Conservation (phyloP, 2,113 vertebrate species). For the Chionomys nivalis region DNA sequence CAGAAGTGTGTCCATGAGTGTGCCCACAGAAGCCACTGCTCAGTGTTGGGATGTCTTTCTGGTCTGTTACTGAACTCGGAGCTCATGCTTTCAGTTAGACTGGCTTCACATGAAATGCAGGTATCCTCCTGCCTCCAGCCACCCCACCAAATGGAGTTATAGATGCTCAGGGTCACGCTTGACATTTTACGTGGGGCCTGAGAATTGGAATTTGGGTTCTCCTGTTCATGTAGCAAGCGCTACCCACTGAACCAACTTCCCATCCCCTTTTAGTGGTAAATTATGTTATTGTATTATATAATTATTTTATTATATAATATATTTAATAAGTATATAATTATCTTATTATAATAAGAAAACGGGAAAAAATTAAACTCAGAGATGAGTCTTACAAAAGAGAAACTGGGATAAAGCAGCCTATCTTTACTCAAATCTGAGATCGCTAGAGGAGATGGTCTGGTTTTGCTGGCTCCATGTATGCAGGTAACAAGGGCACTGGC, state of each 20-base stretch:
- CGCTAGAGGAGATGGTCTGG: not conserved
- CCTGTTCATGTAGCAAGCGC: not conserved
- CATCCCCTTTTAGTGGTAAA: not conserved
- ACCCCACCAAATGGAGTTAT: not conserved
- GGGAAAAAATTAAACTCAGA: not conserved
- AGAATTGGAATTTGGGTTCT: too few species aligned
- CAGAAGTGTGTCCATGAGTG: not conserved
- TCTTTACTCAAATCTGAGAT: not conserved
- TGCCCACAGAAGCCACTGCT: not conserved
- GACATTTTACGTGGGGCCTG: not conserved
- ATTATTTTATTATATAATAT: too few species aligned
- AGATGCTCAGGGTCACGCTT: not conserved
- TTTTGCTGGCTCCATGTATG: too few species aligned
- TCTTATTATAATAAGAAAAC: conserved; percentile 1
- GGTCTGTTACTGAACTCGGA: not conserved
- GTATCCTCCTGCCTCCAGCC: not conserved
- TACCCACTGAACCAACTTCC: not conserved
- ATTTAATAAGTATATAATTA: too few species aligned
- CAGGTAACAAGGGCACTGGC: too few species aligned
- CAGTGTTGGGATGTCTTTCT: not conserved
- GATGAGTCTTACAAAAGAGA: not conserved
- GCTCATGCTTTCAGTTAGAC: not conserved
- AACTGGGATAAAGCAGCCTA: not conserved
- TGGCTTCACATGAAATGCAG: not conserved
- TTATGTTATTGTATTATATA: not conserved